These are phyloP conservation scores for Wiebesia pumilae DNA, from an alignment of 1,140 invertebrate species.

Conservation along the genomic window DNA sequence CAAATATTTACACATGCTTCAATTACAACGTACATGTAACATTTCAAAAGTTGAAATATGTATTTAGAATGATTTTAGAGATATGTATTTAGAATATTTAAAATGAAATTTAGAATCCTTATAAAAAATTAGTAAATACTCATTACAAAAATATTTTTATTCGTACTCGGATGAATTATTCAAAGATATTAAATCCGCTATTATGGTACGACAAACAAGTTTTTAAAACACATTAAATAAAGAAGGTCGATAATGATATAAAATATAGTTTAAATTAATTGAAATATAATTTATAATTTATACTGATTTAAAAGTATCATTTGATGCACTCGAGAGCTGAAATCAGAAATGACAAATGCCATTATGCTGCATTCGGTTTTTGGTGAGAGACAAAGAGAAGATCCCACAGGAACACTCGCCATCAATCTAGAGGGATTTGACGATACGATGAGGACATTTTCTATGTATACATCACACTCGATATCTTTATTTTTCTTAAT, in stretches of 20 bases:
- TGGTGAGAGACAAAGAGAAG: background rate
- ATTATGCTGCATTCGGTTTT: background rate
- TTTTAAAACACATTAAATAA: too few species aligned
- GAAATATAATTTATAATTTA: too few species aligned
- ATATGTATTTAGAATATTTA: background rate
- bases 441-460: slow-evolving; percentile 23
- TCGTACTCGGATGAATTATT: too few species aligned
- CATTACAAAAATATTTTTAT: too few species aligned
- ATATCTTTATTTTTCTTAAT: slow-evolving; percentile 9
- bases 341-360: slow-evolving; percentile 28
- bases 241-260: too few species aligned
- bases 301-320: background rate
- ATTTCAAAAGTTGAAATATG: background rate
- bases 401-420: slow-evolving; percentile 22
- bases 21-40: background rate
- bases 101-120: background rate
- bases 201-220: background rate
- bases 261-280: too few species aligned
- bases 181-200: too few species aligned
- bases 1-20: background rate
- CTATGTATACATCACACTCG: slow-evolving; percentile 6
- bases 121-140: background rate
- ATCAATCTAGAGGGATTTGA: slow-evolving; percentile 23
- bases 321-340: background rate
- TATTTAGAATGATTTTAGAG: background rate